Evolutionary conservation across 2,888 invertebrate species (phyloP).

Genomic region (Lasioglossum lativentre): DNA sequence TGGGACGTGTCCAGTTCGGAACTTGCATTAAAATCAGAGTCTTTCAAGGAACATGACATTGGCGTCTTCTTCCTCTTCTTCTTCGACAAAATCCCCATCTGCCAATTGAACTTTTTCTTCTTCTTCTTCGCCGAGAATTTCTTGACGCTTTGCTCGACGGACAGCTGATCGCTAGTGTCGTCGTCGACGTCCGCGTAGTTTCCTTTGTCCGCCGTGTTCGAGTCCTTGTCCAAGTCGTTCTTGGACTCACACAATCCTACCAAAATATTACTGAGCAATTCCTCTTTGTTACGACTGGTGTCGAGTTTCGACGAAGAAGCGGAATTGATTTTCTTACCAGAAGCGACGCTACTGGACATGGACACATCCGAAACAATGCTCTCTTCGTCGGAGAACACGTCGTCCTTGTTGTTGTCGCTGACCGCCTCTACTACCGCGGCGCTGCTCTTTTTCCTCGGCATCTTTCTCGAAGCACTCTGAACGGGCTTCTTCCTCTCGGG

Average conservation of each 20-base stretch:
- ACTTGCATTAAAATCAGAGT: not conserved
- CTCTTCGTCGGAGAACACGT: conserved; percentile 73
- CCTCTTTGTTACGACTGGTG: conserved; percentile 63
- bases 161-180: conserved; percentile 40
- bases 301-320: conserved; percentile 16
- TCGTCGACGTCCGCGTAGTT: conserved; percentile 69
- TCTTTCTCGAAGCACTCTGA: conserved; percentile 17
- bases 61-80: conserved; percentile 71
- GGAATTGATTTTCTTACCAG: conserved; percentile 26
- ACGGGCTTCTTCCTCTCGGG: conserved; percentile 4
- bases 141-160: conserved; percentile 20
- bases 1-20: conserved; percentile 12
- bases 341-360: conserved; percentile 70
- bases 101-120: conserved; percentile 78
- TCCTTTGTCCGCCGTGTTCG: conserved; percentile 47
- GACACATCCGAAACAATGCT: conserved; percentile 78
- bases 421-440: not conserved
- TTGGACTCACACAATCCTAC: conserved; percentile 60
- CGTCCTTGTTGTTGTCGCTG: conserved; percentile 58
- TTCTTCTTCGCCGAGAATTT: conserved; percentile 68
- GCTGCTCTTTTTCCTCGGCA: conserved; percentile 33
- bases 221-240: conserved; percentile 41
- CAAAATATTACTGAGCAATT: conserved; percentile 71
- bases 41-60: conserved; percentile 7
- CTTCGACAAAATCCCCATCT: conserved; percentile 76